Base-by-base conservation (phyloP, 2,888 invertebrate genomes). In the Parnassius glacialis region DNA sequence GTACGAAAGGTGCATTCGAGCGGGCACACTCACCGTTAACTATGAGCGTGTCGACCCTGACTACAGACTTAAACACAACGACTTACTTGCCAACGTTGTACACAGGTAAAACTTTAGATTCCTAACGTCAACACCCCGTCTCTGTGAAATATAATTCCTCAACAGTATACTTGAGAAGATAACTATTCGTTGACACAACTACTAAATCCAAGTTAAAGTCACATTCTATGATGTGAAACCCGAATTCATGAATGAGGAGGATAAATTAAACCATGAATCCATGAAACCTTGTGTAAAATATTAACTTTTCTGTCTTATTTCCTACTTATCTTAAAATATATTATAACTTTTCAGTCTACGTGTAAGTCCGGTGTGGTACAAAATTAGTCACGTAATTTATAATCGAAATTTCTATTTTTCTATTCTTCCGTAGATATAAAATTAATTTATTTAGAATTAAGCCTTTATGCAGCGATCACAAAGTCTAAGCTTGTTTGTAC, bases 21-120 rank as follows among this genome's bases (percentile, higher is more conserved):
- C 96, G 45, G 98, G 98, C 52, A 97, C 97, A 16, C 93, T 98
- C 74, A 97, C 97, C 12, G 97, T 98, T 78, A 98, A 98, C 93
- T 98, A 97, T 80, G 96, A 97, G 81, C 94, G 95, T 84, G 97
- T 98, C 70, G 95, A 96, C 74, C 95, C 96, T 57, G 97, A 98
- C 87, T 98, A 98, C 90, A 94, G 95, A 80, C 93, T 99, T 67
- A 96, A 97, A 81, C 97, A 98, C 90, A 97, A 97, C 89, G 98
- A 98, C 86, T 94, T 97, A 52, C 93, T 99, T 53, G 97, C 97
- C 64, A 98, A 98, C 87, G 95, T 96, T 76, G 97, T 98, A 64
- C 98, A 99, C 94, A 97, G 98, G 98, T 97, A 94, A 70, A 68
- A 59, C 55, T 52, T 61, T 20, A 50, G 13, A 12, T 16, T 25